These are phyloP conservation scores for Oceanodroma tethys DNA, from an alignment of 2,113 vertebrate species.

Conservation along the genomic window DNA sequence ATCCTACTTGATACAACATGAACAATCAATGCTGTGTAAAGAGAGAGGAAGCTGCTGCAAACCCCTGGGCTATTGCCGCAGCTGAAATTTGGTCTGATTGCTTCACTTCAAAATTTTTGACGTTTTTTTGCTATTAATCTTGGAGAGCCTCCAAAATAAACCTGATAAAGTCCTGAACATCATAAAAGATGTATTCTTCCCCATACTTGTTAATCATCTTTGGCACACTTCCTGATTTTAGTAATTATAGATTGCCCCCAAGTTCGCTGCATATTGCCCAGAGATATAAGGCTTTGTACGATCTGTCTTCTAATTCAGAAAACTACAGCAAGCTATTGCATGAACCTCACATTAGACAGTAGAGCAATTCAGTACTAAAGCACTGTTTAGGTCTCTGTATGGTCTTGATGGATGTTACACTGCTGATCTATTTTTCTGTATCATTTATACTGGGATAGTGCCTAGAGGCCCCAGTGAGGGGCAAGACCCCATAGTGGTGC, in stretches of 20 bases:
- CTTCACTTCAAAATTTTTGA: background rate
- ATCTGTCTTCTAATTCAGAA: background rate
- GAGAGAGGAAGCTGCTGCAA: background rate
- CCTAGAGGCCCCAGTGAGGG: background rate
- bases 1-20: background rate
- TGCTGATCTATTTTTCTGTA: constrained; percentile 40
- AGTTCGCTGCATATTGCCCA: background rate
- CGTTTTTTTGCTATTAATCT: background rate
- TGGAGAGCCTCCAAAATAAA: constrained; percentile 48
- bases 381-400: background rate
- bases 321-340: background rate
- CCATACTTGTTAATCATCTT: background rate
- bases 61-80: background rate
- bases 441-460: constrained; percentile 45
- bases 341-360: background rate
- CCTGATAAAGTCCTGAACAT: background rate
- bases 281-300: background rate
- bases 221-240: background rate
- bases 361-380: background rate
- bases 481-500: background rate
- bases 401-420: background rate
- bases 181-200: constrained; percentile 29
- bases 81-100: background rate
- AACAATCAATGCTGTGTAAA: background rate
- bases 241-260: background rate